Evolutionary conservation across 2,797 vertebrate species (phyloP).

Genomic region (Mus minutoides): DNA sequence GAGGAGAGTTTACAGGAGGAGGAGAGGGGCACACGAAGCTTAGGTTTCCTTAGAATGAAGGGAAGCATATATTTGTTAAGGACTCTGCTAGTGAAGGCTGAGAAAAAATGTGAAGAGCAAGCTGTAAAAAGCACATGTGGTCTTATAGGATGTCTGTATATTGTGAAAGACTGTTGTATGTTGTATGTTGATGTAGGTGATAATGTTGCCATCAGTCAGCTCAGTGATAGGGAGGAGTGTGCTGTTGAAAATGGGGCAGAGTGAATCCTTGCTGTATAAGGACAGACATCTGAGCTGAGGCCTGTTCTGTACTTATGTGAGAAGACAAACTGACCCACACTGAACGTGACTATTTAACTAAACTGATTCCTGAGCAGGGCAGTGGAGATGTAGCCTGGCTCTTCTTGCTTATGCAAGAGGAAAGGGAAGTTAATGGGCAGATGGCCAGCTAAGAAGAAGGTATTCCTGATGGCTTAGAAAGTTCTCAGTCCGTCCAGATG

Average conservation of each 20-base stretch:
- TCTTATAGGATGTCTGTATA: background rate
- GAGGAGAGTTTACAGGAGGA: background rate
- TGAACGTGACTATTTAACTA: slow-evolving; percentile 14
- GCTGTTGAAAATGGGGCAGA: background rate
- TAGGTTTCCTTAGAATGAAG: background rate
- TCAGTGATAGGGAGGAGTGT: background rate
- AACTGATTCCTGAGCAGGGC: background rate
- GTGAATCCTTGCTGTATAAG: background rate
- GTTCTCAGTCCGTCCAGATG: background rate
- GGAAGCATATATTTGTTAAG: background rate
- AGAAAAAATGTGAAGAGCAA: background rate
- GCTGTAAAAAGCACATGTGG: background rate
- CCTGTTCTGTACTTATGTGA: background rate
- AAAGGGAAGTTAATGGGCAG: background rate
- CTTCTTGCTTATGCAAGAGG: background rate
- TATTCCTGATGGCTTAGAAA: background rate
- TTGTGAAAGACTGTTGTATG: background rate
- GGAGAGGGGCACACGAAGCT: background rate
- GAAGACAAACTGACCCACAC: background rate
- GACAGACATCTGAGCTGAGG: background rate
- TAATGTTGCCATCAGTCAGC: background rate
- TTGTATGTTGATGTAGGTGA: background rate
- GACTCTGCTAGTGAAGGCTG: background rate
- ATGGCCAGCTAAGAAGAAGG: background rate
- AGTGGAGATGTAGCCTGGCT: background rate